Percentiles rank a stretch among this genome's conserved stretches.
phyloP scores from a whole-genome alignment of 2,113 vertebrate species.

The Tinamus guttatus region DNA sequence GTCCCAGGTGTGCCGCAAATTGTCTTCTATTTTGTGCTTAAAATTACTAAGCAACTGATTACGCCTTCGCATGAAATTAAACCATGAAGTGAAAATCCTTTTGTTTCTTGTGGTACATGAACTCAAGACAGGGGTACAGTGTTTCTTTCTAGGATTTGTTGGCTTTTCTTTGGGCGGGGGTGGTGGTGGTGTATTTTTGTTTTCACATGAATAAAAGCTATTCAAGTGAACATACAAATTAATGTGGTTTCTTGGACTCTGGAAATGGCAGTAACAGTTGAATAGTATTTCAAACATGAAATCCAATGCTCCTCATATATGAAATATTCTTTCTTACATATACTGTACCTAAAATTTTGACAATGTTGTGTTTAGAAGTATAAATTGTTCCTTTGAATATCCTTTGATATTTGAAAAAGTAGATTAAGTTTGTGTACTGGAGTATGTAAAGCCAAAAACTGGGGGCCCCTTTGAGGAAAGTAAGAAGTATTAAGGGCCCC shows the following conservation, averaged over 20 bases:
- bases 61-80: background rate
- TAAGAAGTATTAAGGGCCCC: background rate
- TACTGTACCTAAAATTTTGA: background rate
- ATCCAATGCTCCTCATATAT: background rate
- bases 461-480: background rate
- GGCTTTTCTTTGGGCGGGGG: background rate
- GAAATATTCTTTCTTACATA: background rate
- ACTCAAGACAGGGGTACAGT: background rate
- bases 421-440: background rate
- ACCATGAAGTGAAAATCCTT: background rate
- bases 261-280: background rate
- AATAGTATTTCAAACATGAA: background rate
- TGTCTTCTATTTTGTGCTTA: background rate
- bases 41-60: background rate
- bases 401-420: background rate
- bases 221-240: background rate
- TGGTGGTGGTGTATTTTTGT: fast-evolving
- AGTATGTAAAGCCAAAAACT: background rate
- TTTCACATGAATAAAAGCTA: background rate
- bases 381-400: background rate
- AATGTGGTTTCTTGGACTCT: background rate
- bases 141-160: background rate
- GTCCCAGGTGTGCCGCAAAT: background rate
- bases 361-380: background rate
- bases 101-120: background rate